These are phyloP conservation scores for Lypha dubia DNA, from an alignment of 2,888 invertebrate genomes.

Conservation along the genomic window DNA sequence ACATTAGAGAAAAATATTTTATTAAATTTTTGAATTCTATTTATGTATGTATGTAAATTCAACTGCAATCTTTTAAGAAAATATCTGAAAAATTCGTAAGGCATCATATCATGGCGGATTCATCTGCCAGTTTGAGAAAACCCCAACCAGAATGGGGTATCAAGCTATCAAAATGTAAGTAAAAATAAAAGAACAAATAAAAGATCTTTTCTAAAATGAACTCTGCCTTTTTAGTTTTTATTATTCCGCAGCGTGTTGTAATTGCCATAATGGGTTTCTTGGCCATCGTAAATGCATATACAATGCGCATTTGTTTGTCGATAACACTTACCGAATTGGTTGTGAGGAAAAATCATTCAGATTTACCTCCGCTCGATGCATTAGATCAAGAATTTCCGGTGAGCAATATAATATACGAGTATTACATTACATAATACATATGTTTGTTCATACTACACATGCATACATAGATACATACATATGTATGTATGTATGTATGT, in stretches of 20 bases:
- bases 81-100: not conserved
- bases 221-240: conserved; percentile 76
- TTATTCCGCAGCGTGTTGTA: conserved; percentile 86
- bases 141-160: conserved; percentile 69
- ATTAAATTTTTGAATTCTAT: no score
- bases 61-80: not conserved
- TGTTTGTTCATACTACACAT: no score
- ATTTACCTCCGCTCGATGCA: conserved; percentile 85
- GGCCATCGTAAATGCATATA: conserved; percentile 89
- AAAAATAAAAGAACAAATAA: not conserved
- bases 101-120: conserved; percentile 6
- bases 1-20: no score
- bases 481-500: not conserved
- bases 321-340: conserved; percentile 90
- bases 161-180: conserved; percentile 62
- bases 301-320: conserved; percentile 89
- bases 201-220: not conserved
- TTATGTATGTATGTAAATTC: no score
- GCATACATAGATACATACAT: not conserved
- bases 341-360: conserved; percentile 77
- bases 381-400: conserved; percentile 75
- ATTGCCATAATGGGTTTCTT: conserved; percentile 89
- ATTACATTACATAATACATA: not conserved
- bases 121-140: not conserved
- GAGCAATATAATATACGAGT: conserved; percentile 48